A percentile compares a stretch with the other conserved stretches of the same genome.
phyloP scores from a whole-genome alignment of 92 coral and sea anemone genomes.

The Umimayanthus kanabou region DNA sequence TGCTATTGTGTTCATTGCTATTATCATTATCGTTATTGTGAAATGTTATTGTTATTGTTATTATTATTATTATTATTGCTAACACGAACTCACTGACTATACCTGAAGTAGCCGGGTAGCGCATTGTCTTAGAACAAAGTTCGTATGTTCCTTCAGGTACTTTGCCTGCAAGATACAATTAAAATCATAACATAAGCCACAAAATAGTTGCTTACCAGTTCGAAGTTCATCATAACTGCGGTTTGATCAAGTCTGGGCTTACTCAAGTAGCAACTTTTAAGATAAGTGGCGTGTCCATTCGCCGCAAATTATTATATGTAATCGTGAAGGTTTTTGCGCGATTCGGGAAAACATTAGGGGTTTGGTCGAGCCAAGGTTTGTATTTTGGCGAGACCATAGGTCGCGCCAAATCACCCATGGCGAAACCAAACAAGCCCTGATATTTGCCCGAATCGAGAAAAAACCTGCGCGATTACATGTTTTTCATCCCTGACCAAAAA shows the following conservation, averaged over 20 bases:
- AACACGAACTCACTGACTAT: background rate
- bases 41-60: background rate
- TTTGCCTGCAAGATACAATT: slow-evolving; percentile 59
- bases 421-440: no score
- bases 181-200: background rate
- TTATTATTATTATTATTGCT: background rate
- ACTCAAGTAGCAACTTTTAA: background rate
- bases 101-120: slow-evolving; percentile 86
- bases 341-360: no score
- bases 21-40: background rate
- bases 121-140: slow-evolving; percentile 90
- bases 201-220: background rate
- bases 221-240: no score
- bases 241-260: no score
- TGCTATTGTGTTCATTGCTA: background rate
- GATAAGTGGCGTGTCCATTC: background rate
- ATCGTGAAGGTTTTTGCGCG: no score
- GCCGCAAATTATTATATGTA: no score
- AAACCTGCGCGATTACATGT: no score
- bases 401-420: no score
- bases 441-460: no score
- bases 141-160: slow-evolving; percentile 98
- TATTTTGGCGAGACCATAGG: no score
- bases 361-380: no score
- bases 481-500: no score